Conservation (phyloP, 2,113 vertebrate genomes). For the Gasterosteus nipponicus region DNA sequence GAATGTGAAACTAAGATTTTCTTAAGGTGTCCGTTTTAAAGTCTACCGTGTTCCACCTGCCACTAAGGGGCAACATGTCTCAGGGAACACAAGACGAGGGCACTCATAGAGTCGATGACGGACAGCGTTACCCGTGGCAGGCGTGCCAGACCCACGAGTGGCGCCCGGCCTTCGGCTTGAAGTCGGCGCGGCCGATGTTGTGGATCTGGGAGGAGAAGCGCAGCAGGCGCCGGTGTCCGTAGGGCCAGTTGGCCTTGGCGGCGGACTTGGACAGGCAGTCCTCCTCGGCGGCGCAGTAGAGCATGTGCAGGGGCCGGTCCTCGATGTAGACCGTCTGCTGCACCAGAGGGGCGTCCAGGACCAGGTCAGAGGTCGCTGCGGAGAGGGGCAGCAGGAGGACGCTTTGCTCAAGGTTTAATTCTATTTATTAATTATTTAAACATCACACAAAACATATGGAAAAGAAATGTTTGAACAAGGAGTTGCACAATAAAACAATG, state of each 20-base stretch:
- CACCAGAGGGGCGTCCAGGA: conserved; percentile 90
- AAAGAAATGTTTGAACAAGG: not conserved
- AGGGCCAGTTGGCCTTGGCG: conserved; percentile 94
- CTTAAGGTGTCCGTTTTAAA: not conserved
- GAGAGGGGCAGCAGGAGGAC: not conserved
- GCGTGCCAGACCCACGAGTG: conserved; percentile 99
- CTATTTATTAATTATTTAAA: too few relatives aligned
- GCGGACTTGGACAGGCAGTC: conserved; percentile 92
- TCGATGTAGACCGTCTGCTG: conserved; percentile 96
- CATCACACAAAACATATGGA: too few relatives aligned
- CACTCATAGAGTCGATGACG: too few relatives aligned
- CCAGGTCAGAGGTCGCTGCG: conserved; percentile 92
- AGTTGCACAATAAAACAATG: too few relatives aligned
- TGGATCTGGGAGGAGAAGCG: conserved; percentile 99
- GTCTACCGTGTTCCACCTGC: not conserved
- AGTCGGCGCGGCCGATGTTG: conserved; percentile 94
- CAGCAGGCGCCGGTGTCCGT: conserved; percentile 94
- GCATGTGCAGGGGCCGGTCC: conserved; percentile 96
- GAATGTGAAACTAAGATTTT: not conserved
- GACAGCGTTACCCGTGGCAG: conserved; percentile 88
- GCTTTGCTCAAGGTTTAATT: too few relatives aligned
- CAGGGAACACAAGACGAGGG: not conserved
- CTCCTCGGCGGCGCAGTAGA: conserved; percentile 96
- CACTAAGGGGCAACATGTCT: not conserved
- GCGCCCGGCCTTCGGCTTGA: conserved; percentile 94